A percentile compares a stretch with the other conserved stretches of the same genome.
These are phyloP conservation scores for Parazoanthus atlanticus DNA, from an alignment of 92 coral and sea anemone species.

Conservation along the genomic window DNA sequence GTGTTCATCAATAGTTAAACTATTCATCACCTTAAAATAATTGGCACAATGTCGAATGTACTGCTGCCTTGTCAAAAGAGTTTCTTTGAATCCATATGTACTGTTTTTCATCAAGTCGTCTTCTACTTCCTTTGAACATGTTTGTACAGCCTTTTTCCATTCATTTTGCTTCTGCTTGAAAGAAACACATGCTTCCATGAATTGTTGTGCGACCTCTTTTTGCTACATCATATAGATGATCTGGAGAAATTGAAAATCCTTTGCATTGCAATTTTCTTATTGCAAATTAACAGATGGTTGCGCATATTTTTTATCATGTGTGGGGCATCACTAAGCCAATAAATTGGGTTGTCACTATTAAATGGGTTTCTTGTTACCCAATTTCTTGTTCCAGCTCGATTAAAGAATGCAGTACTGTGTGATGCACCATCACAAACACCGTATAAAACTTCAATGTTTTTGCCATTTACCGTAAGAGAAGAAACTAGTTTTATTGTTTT, in stretches of 20 bases:
- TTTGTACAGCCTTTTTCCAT: slow-evolving; percentile 44
- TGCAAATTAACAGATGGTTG: slow-evolving; percentile 1
- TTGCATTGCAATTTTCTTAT: not conserved
- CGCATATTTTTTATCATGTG: slow-evolving; percentile 47
- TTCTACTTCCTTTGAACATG: slow-evolving; percentile 48
- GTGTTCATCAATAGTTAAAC: slow-evolving; percentile 16
- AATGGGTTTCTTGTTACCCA: slow-evolving; percentile 53
- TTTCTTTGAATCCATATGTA: slow-evolving; percentile 37
- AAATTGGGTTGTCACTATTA: slow-evolving; percentile 46
- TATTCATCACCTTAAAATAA: slow-evolving; percentile 40
- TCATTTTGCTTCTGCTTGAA: slow-evolving; percentile 41
- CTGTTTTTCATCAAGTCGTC: slow-evolving; percentile 37
- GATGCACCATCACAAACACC: slow-evolving; percentile 63
- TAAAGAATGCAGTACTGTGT: slow-evolving; percentile 54
- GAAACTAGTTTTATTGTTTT: not conserved
- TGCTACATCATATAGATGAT: slow-evolving; percentile 32
- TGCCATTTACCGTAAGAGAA: not conserved
- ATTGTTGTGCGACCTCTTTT: slow-evolving; percentile 41
- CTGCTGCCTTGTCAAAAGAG: slow-evolving; percentile 29
- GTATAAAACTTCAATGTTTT: slow-evolving; percentile 47
- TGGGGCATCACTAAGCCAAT: slow-evolving; percentile 49
- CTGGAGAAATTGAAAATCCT: not conserved
- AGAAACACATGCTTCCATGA: slow-evolving; percentile 38
- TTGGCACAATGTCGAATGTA: slow-evolving; percentile 12
- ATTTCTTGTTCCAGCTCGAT: slow-evolving; percentile 41